Evolutionary conservation across 2,797 vertebrate species (phyloP).

Genomic region (Rhabdomys pumilio): DNA sequence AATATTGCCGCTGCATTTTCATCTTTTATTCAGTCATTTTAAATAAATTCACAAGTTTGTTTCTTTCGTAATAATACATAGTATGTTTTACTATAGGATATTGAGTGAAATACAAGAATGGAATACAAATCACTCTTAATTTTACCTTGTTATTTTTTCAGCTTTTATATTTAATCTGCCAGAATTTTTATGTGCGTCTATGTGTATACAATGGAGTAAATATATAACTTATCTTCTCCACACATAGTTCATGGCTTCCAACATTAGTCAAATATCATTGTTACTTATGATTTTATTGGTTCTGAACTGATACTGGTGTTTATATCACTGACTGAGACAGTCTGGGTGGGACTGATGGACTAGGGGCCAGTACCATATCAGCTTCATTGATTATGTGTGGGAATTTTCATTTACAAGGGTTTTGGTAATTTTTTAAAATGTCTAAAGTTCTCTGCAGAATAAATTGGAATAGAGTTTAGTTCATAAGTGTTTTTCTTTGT

Average conservation of each 20-base stretch:
- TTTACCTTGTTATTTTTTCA: neutral
- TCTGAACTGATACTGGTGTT: neutral
- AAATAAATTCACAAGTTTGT: neutral
- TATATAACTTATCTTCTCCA: neutral
- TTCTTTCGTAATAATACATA: neutral
- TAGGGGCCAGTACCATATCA: neutral
- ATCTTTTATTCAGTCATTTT: constrained; percentile 20
- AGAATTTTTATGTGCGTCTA: neutral
- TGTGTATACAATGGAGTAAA: neutral
- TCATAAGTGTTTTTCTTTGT: neutral
- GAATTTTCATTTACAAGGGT: neutral
- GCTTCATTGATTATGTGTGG: neutral
- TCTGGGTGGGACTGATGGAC: neutral
- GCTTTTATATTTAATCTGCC: neutral
- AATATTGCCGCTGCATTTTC: neutral
- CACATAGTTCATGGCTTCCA: neutral
- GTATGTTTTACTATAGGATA: neutral
- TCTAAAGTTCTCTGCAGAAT: neutral
- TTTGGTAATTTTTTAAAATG: neutral
- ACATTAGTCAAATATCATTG: neutral
- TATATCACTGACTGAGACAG: neutral
- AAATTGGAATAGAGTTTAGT: neutral
- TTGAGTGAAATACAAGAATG: neutral
- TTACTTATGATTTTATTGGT: neutral
- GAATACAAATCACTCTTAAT: neutral